Evolutionary conservation across 1,140 invertebrate genomes (phyloP).

Genomic region (Doryteuthis pealeii): DNA sequence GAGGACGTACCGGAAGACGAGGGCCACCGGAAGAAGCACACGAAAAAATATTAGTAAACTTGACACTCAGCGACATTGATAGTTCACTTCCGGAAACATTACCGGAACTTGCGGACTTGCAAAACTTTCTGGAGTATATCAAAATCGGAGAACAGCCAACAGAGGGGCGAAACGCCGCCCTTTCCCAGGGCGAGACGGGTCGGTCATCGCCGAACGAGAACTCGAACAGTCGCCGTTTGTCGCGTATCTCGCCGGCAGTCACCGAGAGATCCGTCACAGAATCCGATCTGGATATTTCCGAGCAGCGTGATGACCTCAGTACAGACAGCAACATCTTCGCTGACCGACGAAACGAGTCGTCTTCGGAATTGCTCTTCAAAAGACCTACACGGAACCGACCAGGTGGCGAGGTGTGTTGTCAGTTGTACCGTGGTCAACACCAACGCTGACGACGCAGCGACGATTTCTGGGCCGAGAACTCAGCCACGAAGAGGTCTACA

Average conservation of each 20-base stretch:
- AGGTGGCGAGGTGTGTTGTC: conserved; percentile 32
- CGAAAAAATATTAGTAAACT: background rate
- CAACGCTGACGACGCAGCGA: conserved; percentile 27
- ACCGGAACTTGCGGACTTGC: background rate
- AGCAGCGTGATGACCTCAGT: conserved; percentile 38
- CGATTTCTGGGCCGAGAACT: conserved; percentile 33
- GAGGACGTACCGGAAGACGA: background rate
- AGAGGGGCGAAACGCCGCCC: background rate
- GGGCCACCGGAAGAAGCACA: background rate
- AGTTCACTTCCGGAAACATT: background rate
- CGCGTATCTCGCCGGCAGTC: conserved; percentile 28
- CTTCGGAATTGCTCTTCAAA: conserved; percentile 35
- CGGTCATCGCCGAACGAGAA: background rate
- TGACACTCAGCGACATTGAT: background rate
- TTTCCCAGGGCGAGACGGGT: background rate
- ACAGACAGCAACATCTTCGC: conserved; percentile 44
- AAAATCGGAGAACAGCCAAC: background rate
- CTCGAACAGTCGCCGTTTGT: conserved; percentile 19
- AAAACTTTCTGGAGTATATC: background rate
- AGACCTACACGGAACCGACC: conserved; percentile 32
- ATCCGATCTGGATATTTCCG: conserved; percentile 47
- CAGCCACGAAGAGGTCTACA: conserved; percentile 34
- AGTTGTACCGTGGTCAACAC: conserved; percentile 40
- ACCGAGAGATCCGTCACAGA: conserved; percentile 35
- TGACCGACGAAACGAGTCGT: conserved; percentile 44